Evolutionary conservation across 2,797 vertebrate genomes (phyloP).

Genomic region (Hyperoplus lanceolatus): DNA sequence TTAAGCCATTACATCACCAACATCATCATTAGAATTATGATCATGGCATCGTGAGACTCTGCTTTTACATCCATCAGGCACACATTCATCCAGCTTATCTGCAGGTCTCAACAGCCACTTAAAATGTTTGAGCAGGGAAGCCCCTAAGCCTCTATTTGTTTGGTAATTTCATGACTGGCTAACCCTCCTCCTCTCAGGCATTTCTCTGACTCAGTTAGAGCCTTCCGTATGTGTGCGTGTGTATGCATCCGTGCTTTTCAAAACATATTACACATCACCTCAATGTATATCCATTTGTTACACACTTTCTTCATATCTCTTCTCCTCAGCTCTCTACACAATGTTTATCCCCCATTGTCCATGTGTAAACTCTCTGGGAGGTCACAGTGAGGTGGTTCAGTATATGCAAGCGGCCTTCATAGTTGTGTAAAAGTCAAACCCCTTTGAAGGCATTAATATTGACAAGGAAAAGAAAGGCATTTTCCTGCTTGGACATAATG

Average conservation of each 20-base stretch:
- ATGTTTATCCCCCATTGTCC: background rate
- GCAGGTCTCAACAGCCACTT: conserved; percentile 44
- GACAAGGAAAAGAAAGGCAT: background rate
- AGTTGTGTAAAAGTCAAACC: conserved; percentile 15
- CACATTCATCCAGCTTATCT: conserved; percentile 35
- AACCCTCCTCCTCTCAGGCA: conserved; percentile 66
- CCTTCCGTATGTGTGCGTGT: conserved; percentile 20
- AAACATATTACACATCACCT: conserved; percentile 54
- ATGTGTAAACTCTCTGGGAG: background rate
- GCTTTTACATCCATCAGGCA: conserved; percentile 22
- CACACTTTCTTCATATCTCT: background rate
- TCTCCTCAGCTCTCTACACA: background rate
- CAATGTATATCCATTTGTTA: conserved; percentile 35
- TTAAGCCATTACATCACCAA: conserved; percentile 26
- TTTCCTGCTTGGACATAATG: conserved; percentile 4
- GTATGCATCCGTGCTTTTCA: conserved; percentile 52
- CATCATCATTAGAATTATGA: conserved; percentile 13
- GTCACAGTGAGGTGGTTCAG: background rate
- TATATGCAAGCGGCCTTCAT: background rate
- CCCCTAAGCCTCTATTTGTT: conserved; percentile 73
- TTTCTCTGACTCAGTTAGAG: conserved; percentile 55
- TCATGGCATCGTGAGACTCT: conserved; percentile 5
- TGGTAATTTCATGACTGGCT: conserved; percentile 80
- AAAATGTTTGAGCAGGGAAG: conserved; percentile 53
- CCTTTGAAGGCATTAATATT: conserved; percentile 14